phyloP scores from a whole-genome alignment of 2,113 vertebrate species.

The Meleagris gallopavo region DNA sequence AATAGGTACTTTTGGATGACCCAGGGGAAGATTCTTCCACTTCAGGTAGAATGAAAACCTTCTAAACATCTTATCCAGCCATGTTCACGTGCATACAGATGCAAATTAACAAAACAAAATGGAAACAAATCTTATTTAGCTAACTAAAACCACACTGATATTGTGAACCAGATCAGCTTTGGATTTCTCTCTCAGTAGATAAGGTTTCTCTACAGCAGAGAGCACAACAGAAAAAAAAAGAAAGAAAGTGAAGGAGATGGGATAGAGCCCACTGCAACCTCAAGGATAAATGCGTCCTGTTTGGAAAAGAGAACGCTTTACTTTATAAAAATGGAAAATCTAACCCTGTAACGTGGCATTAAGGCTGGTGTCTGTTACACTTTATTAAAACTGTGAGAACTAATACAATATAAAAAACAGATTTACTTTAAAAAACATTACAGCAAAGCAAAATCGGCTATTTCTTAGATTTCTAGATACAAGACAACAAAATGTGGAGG shows the following conservation, averaged over 20 bases:
- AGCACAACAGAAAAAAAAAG: not conserved
- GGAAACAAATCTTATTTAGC: not conserved
- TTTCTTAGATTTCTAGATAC: constrained; percentile 4
- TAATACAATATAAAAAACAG: not conserved
- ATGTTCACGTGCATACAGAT: not conserved
- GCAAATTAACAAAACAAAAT: not conserved
- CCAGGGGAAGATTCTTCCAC: not conserved
- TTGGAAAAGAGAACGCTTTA: not conserved
- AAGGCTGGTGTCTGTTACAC: not conserved
- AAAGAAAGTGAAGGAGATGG: not conserved
- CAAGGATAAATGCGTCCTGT: not conserved
- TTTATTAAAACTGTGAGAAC: constrained; percentile 13
- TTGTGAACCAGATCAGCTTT: not conserved
- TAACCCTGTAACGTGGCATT: not conserved
- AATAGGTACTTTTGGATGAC: not conserved
- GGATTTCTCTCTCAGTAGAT: not conserved
- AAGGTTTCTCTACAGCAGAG: not conserved
- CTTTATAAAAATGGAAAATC: not conserved
- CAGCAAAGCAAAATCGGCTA: not conserved
- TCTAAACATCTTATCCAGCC: not conserved
- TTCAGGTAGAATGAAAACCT: not conserved
- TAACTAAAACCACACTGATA: not conserved
- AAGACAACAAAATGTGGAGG: constrained; percentile 9
- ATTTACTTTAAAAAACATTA: not conserved
- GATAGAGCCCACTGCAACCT: not conserved